Conservation (phyloP, 1,140 invertebrate species). For the Drosophila novamexicana region DNA sequence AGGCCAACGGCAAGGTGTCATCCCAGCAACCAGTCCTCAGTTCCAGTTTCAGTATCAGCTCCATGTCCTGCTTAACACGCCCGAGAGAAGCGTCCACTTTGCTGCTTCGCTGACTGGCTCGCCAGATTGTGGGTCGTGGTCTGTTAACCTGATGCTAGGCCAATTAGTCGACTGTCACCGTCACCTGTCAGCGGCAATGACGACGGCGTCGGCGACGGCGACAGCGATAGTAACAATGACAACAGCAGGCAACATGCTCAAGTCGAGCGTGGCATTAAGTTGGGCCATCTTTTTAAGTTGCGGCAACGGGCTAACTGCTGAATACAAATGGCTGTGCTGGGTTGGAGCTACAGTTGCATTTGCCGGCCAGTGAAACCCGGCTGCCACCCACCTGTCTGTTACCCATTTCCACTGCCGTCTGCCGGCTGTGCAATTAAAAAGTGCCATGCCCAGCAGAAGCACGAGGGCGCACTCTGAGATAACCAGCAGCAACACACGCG, state of each 20-base stretch:
- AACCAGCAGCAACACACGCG: slow-evolving; percentile 18
- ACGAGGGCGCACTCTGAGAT: slow-evolving; percentile 11
- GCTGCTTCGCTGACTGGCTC: slow-evolving; percentile 38
- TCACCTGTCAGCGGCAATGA: slow-evolving; percentile 43
- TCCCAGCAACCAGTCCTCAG: slow-evolving; percentile 1
- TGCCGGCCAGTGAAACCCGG: neutral
- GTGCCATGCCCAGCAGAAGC: slow-evolving; percentile 15
- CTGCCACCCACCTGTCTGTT: neutral
- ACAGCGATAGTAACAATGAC: neutral
- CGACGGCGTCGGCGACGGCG: neutral
- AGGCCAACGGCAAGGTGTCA: slow-evolving; percentile 1
- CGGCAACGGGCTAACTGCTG: slow-evolving; percentile 10
- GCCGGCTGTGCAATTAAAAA: slow-evolving; percentile 26
- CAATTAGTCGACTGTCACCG: slow-evolving; percentile 60
- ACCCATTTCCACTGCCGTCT: neutral
- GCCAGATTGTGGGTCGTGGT: slow-evolving; percentile 47
- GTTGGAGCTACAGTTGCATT: slow-evolving; percentile 11
- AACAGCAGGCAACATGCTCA: slow-evolving; percentile 27
- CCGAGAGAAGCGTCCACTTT: slow-evolving; percentile 18
- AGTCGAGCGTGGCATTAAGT: slow-evolving; percentile 36
- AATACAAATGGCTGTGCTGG: slow-evolving; percentile 14
- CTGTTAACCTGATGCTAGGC: slow-evolving; percentile 44
- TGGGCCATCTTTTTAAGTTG: slow-evolving; percentile 25
- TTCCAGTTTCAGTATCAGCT: neutral
- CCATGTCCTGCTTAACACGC: no score